phyloP scores from a whole-genome alignment of 1,140 invertebrate genomes.

The Lordiphosa stackelbergi region DNA sequence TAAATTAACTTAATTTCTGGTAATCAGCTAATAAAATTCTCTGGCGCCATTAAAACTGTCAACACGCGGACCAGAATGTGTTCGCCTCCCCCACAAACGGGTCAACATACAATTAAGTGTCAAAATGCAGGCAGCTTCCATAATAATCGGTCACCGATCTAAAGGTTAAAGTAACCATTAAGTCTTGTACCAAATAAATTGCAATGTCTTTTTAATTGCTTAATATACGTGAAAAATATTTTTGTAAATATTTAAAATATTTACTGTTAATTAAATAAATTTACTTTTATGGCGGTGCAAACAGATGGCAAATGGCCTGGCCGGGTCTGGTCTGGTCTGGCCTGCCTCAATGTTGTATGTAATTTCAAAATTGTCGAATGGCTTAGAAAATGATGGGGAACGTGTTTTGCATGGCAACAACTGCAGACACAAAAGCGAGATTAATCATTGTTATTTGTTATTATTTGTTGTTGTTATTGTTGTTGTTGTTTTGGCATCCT shows the following conservation, averaged over 20 bases:
- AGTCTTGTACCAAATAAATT: slow-evolving; percentile 15
- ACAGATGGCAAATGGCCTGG: no score
- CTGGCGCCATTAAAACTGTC: no score
- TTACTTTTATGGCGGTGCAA: no score
- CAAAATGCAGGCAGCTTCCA: no score
- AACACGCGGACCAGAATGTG: no score
- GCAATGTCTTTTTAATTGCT: slow-evolving; percentile 28
- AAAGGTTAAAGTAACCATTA: slow-evolving; percentile 27
- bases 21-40: no score
- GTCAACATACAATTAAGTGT: no score
- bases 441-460: slow-evolving; percentile 45
- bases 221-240: slow-evolving; percentile 20
- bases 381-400: background rate
- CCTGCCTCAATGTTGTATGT: no score
- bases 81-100: no score
- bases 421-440: slow-evolving; percentile 50
- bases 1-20: no score
- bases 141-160: slow-evolving; percentile 1
- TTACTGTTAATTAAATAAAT: no score
- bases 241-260: slow-evolving; percentile 11
- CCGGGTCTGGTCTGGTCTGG: no score
- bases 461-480: slow-evolving; percentile 11
- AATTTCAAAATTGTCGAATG: background rate
- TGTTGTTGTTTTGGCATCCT: slow-evolving; percentile 28
- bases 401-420: background rate